A percentile compares a stretch with the other conserved stretches of the same genome.
Conservation (phyloP, 2,113 vertebrate genomes). For the Aphelocoma coerulescens region DNA sequence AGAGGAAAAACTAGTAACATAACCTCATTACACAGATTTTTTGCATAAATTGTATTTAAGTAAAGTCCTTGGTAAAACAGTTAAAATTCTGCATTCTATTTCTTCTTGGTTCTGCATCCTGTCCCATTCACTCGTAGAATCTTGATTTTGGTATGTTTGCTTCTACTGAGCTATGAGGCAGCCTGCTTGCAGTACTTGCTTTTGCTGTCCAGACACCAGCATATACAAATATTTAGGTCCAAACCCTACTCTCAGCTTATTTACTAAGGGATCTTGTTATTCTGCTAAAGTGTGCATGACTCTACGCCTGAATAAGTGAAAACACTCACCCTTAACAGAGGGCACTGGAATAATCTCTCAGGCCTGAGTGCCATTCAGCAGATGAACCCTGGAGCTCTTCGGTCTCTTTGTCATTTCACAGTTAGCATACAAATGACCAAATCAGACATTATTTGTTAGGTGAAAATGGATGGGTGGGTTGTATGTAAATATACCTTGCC, state of each 20-base stretch:
- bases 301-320: background rate
- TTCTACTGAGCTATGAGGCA: background rate
- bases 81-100: background rate
- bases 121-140: background rate
- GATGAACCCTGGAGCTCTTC: background rate
- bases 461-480: background rate
- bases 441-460: background rate
- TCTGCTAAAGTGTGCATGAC: background rate
- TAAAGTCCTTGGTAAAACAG: background rate
- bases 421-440: background rate
- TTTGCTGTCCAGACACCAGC: background rate
- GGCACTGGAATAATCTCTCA: background rate
- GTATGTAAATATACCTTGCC: background rate
- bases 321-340: background rate
- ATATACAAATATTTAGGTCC: background rate
- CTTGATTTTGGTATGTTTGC: background rate
- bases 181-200: background rate
- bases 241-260: background rate
- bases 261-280: background rate
- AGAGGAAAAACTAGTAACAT: background rate
- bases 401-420: background rate
- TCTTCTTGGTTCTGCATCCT: background rate
- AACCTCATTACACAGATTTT: background rate
- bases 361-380: background rate
- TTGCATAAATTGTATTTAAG: background rate